phyloP scores from a whole-genome alignment of 1,140 invertebrate species.

The Coptotermes formosanus region DNA sequence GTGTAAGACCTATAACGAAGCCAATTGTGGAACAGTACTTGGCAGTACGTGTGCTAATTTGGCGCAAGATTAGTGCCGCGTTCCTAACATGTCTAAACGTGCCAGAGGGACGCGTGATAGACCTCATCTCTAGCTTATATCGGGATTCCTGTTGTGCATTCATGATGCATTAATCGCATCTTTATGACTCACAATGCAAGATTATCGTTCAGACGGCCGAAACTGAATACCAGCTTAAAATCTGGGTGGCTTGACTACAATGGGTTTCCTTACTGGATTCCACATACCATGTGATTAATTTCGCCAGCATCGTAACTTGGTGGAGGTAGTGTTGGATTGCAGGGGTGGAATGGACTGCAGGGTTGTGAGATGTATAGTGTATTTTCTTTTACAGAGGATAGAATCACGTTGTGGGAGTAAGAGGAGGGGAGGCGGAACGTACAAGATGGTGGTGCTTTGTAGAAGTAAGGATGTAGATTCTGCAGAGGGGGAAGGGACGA shows the following conservation, averaged over 20 bases:
- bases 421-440: neutral
- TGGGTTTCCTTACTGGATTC: neutral
- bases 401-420: too few species aligned
- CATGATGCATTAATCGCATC: neutral
- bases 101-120: too few species aligned
- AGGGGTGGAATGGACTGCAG: too few species aligned
- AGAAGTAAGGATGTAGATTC: neutral
- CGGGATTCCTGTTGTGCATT: too few species aligned
- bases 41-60: too few species aligned
- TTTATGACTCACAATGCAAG: neutral
- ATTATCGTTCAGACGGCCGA: neutral
- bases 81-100: too few species aligned
- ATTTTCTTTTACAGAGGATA: neutral
- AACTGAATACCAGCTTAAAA: neutral
- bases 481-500: too few species aligned
- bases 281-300: neutral
- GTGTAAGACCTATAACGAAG: too few species aligned
- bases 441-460: neutral
- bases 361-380: neutral
- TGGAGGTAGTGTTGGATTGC: too few species aligned
- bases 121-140: too few species aligned
- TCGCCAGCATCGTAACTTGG: neutral
- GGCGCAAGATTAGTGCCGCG: too few species aligned
- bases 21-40: too few species aligned
- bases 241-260: neutral